These are phyloP conservation scores for Agrochola circellaris DNA, from an alignment of 2,888 invertebrate genomes.

Conservation along the genomic window DNA sequence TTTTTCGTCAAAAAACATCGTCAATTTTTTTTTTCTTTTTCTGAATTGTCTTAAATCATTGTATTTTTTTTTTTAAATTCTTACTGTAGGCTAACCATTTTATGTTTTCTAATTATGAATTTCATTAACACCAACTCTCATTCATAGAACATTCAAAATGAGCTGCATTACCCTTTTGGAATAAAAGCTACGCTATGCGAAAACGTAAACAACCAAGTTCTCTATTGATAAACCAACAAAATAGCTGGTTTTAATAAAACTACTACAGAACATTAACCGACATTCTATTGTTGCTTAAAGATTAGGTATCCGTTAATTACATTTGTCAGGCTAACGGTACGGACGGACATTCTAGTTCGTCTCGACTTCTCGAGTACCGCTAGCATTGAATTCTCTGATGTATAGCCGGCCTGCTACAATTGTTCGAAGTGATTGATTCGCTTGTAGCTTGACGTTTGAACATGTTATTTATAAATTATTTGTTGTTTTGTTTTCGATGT, in stretches of 20 bases:
- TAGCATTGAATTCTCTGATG: slow-evolving; percentile 81
- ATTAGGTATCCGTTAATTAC: slow-evolving; percentile 82
- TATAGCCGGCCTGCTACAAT: slow-evolving; percentile 63
- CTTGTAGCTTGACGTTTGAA: slow-evolving; percentile 44
- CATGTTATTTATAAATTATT: slow-evolving; percentile 42
- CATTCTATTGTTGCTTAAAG: slow-evolving; percentile 70
- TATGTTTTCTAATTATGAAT: too few species aligned
- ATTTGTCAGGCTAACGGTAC: slow-evolving; percentile 84
- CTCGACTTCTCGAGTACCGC: slow-evolving; percentile 78
- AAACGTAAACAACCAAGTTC: slow-evolving; percentile 14
- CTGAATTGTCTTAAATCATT: not conserved
- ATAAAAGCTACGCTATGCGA: not conserved
- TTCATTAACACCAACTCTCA: not conserved
- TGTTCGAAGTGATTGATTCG: slow-evolving; percentile 58
- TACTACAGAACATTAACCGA: slow-evolving; percentile 59
- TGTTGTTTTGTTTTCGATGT: slow-evolving; percentile 17
- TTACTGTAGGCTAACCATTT: too few species aligned
- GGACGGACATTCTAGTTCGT: slow-evolving; percentile 86
- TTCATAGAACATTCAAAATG: not conserved
- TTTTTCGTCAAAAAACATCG: not conserved
- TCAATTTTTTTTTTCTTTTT: not conserved
- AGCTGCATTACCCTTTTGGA: not conserved
- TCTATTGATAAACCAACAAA: slow-evolving; percentile 43
- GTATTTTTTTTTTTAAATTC: too few species aligned
- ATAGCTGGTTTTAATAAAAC: slow-evolving; percentile 41